Conservation (phyloP, 2,113 vertebrate genomes). For the Festucalex cinctus region DNA sequence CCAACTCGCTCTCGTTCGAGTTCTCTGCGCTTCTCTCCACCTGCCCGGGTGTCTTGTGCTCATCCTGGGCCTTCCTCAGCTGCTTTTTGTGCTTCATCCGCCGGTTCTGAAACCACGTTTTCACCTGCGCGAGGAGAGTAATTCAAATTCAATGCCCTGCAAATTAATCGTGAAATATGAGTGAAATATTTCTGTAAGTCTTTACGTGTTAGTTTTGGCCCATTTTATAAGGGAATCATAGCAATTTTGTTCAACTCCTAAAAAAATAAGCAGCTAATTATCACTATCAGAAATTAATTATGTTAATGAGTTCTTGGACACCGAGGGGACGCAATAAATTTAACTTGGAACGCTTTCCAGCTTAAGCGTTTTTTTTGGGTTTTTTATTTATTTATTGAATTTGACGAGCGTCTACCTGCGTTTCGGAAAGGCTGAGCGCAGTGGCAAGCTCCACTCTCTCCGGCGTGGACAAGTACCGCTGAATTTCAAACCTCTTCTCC, state of each 20-base stretch:
- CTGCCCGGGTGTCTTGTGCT: constrained; percentile 76
- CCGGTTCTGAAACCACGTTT: constrained; percentile 94
- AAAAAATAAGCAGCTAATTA: no score
- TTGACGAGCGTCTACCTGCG: no score
- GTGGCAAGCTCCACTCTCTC: constrained; percentile 95
- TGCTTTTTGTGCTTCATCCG: constrained; percentile 98
- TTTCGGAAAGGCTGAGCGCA: constrained; percentile 95
- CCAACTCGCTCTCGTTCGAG: constrained; percentile 73
- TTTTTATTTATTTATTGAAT: no score
- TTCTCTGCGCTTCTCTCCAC: constrained; percentile 75
- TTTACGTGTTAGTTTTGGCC: no score
- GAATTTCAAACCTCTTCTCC: constrained; percentile 95
- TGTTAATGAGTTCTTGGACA: no score
- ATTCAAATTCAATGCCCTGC: no score
- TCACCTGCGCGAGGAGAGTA: constrained; percentile 72
- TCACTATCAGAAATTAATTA: not conserved
- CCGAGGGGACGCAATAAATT: not conserved
- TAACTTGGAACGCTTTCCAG: no score
- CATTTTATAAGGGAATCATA: no score
- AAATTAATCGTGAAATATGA: no score
- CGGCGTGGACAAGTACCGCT: constrained; percentile 93
- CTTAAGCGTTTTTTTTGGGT: not conserved
- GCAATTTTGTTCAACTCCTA: no score
- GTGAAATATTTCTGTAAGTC: no score
- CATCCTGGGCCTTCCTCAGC: constrained; percentile 90